Evolutionary conservation across 2,113 vertebrate species (phyloP), one percentile per base, ranked within the genome.

Genomic region (Cyprinodon tularosa): DNA sequence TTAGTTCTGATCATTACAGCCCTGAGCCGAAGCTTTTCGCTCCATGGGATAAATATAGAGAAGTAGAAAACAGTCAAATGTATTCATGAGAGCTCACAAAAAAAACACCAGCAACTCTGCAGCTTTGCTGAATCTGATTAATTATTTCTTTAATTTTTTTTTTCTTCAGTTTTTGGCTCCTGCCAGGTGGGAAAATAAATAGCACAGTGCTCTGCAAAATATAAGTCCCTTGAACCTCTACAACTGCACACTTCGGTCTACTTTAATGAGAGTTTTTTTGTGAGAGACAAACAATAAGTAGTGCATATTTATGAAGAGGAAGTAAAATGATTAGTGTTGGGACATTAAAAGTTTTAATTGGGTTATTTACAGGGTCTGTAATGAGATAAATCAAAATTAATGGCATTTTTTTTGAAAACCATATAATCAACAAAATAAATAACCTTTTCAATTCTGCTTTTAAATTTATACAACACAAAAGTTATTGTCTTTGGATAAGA

Each of bases 1-100:
- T 57, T 20, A 57, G 2, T 74, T 68, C 50, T 50, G 72, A 68
- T 80, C 38, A 82, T 45, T 77, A 63, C n/a, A 69, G 45, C 70
- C 40, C 48, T 63, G 36, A 76, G 64, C 39, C 47, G 36, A 48
- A 29, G 74, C 66, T 72, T 60, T 39, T 78, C 59, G 59, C 39
- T 63, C 61, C 59, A 64, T 37, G 42, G 70, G 14, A 59, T 17
- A 65, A 45, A 38, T 48, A 12, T 50, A 59, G 59, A 17, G 75
- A 8, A 59, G 39, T 40, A 61, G 48, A 14, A 77, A 70, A 64
- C 53, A 36, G 36, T 37, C 17, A 60, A n/a, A 8, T 22, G 7
- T 62, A 53, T 8, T 20, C 12, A 37, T 0, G 1, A n/a, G 1
- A 57, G 11, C 14, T 48, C 42, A 42, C 37, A 44, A 40, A 62